Evolutionary conservation across 2,888 invertebrate species (phyloP), one percentile per base, ranked within the genome.

Genomic region (Mesorhabditis belari): DNA sequence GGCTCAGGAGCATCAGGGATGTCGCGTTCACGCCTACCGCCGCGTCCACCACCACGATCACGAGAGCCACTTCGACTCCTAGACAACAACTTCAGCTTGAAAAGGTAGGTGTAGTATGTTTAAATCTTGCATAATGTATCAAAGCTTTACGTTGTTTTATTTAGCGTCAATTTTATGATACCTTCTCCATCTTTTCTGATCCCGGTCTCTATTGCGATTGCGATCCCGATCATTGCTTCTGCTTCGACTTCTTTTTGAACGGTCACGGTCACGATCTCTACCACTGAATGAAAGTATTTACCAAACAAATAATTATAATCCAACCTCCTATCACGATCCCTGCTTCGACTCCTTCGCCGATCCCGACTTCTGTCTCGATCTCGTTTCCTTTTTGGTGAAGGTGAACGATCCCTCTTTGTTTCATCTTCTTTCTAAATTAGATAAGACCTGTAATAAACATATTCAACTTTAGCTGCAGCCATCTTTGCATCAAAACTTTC

Each of bases 1-100:
- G 85, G 82, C 73, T 79, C 83, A 27, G 85, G 85, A 67, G 84
- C 85, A 50, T 82, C 79, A 0, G 85, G 83, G 58, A 84, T 71
- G 23, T 80, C 61, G 3, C 44, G 29, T 23, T 61, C 61, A 3
- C 57, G 51, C 21, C 56, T 60, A n/a, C 56, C 35, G n/a, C 55
- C 50, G n/a, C n/a, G n/a, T n/a, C n/a, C n/a, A n/a, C n/a, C n/a
- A 35, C 44, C 19, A 19, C 55, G 25, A 12, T 53, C 58, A 60
- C 24, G 58, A 6, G 49, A 54, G 6, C 55, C 19, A 53, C 59
- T 60, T 60, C 58, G 57, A 6, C 58, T 35, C n/a, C n/a, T n/a
- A n/a, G n/a, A n/a, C n/a, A n/a, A n/a, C n/a, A n/a, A n/a, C n/a
- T n/a, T n/a, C n/a, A n/a, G n/a, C n/a, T n/a, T n/a, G n/a, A n/a